Evolutionary conservation across 2,113 vertebrate genomes (phyloP), one percentile per base, ranked within the genome.

Genomic region (Scomber scombrus): DNA sequence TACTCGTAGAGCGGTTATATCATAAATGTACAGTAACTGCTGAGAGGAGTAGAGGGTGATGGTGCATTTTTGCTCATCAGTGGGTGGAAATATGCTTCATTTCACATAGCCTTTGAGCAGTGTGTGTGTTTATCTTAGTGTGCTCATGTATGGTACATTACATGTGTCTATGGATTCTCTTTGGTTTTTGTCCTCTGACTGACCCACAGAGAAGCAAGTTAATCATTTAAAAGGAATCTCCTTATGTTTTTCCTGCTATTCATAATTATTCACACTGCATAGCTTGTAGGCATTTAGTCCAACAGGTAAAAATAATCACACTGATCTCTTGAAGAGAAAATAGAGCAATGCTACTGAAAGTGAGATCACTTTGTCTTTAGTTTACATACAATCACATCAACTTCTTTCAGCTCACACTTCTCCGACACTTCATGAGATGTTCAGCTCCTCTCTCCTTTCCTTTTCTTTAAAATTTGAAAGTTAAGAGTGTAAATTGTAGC

Each of bases 1-100:
- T 46, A 15, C 60, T 80, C 55, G 50, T 71, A 40, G 77, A 70
- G 56, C 11, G 45, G 75, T 80, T 75, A 64, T 40, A 18, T 83
- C 51, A 58, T 52, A 54, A 62, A 70, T 21, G 34, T 40, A 40
- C 34, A 40, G 34, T 40, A 40, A 40, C 7, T 9, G 63, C 65
- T 26, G 65, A 49, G 65, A 50, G 50, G 19, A 21, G 74, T 57
- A 68, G 62, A 10, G 52, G 31, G 52, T 61, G 15, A 62, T n/a
- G 21, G 23, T 43, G 13, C 31, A 31, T 7, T 43, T 29, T 66
- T 12, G 21, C 15, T 83, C 63, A 3, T 19, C 18, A 23, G 51
- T 40, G 34, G 34, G 34, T 40, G 34, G 34, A 40, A 40, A 40
- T 40, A 40, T 40, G 34, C 34, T 40, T 40, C 9, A 9, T 40